These are phyloP conservation scores for Pavo muticus DNA, from an alignment of 2,113 vertebrate genomes.

Conservation along the genomic window DNA sequence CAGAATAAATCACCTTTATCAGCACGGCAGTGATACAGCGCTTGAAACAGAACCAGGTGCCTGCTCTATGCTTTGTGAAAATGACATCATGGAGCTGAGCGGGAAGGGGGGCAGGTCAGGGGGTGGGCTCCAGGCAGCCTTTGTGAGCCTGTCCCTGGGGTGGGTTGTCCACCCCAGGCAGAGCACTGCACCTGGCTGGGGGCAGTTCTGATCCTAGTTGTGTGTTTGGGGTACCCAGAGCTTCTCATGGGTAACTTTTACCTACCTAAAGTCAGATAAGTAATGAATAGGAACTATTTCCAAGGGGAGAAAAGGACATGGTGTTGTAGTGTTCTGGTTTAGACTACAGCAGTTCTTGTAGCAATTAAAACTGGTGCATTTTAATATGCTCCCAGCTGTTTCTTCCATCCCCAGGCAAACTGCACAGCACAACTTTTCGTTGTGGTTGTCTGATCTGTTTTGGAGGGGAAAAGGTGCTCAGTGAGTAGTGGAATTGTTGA, in stretches of 20 bases:
- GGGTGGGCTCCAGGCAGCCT: not conserved
- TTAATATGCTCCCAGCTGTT: not conserved
- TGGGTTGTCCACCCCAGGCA: not conserved
- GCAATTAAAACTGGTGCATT: not conserved
- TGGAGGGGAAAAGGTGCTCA: not conserved
- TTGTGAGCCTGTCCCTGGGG: not conserved
- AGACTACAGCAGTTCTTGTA: not conserved
- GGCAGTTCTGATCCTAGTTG: not conserved
- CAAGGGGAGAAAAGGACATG: not conserved
- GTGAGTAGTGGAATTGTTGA: not conserved
- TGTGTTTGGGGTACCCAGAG: not conserved
- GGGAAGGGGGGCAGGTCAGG: not conserved
- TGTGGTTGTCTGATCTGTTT: not conserved
- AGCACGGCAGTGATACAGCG: not conserved
- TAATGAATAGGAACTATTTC: not conserved
- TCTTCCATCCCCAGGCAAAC: not conserved
- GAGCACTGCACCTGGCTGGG: rapidly evolving
- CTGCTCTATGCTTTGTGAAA: not conserved
- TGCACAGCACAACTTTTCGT: not conserved
- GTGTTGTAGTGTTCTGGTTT: not conserved
- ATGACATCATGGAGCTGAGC: not conserved
- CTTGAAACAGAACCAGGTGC: conserved; percentile 32
- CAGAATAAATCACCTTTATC: conserved; percentile 66
- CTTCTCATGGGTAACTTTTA: not conserved
- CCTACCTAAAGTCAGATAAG: not conserved